Conservation (phyloP, 2,113 vertebrate genomes). For the Neoarius graeffei region DNA sequence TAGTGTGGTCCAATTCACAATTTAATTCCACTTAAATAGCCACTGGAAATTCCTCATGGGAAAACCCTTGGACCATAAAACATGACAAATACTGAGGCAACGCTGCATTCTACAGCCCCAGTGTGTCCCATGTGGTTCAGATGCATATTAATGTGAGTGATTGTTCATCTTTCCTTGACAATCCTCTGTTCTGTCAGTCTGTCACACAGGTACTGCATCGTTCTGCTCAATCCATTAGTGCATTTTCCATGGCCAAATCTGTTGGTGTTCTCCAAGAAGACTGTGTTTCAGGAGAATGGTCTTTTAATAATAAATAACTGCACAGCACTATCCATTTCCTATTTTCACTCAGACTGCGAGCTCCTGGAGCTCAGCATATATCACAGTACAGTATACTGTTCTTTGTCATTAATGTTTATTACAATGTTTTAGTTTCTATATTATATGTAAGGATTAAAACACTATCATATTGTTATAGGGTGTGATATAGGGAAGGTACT, state of each 20-base stretch:
- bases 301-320: constrained; percentile 14
- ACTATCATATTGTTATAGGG: neutral
- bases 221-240: neutral
- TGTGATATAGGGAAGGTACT: neutral
- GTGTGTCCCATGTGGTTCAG: neutral
- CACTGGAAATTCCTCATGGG: too few species aligned
- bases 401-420: neutral
- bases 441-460: neutral
- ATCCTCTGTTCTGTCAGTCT: neutral
- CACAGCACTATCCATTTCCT: neutral
- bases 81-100: neutral
- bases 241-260: constrained; percentile 8
- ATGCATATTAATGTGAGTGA: neutral
- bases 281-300: neutral
- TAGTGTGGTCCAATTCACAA: neutral
- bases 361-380: neutral
- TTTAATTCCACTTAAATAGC: neutral
- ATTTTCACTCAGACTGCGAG: neutral
- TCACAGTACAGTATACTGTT: neutral
- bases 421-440: neutral
- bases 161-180: neutral
- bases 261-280: neutral
- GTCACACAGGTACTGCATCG: neutral
- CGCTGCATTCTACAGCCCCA: neutral
- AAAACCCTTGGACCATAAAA: neutral